Percentiles rank a stretch among this genome's conserved stretches.
Evolutionary conservation across 23 tunicate species (phyloP).

Genomic region (Botrylloides violaceus): DNA sequence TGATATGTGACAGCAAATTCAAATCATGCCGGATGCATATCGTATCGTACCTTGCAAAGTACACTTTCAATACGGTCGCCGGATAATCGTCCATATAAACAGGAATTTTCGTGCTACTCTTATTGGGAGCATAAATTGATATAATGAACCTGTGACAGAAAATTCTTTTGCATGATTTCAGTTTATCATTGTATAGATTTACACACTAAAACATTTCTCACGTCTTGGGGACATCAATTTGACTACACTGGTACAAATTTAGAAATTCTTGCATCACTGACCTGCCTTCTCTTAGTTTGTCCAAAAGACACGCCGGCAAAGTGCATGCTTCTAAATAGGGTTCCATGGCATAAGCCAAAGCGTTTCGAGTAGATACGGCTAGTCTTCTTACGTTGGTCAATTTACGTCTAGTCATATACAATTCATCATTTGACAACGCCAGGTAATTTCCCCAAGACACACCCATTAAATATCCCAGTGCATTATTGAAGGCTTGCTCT

Average conservation of each 20-base stretch:
- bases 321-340: conserved; percentile 36
- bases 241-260: background rate
- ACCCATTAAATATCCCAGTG: conserved; percentile 62
- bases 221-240: too few relatives aligned
- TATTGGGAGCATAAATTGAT: conserved; percentile 67
- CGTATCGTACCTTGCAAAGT: conserved; percentile 42
- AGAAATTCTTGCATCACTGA: too few relatives aligned
- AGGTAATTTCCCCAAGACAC: conserved; percentile 72
- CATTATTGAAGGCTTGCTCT: conserved; percentile 46
- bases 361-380: conserved; percentile 36
- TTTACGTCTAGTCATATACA: conserved; percentile 67
- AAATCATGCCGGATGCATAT: too few relatives aligned
- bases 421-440: conserved; percentile 44
- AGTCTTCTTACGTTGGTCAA: conserved; percentile 76
- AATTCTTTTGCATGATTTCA: too few relatives aligned
- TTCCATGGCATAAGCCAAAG: conserved; percentile 59
- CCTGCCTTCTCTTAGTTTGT: conserved; percentile 22
- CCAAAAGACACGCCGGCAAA: conserved; percentile 1
- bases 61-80: conserved; percentile 33
- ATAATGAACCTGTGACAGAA: conserved; percentile 32
- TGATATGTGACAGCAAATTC: too few relatives aligned
- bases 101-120: conserved; percentile 48
- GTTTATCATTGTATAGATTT: too few relatives aligned
- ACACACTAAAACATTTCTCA: too few relatives aligned
- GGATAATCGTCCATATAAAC: conserved; percentile 44